These are phyloP conservation scores for Melinaea marsaeus DNA, from an alignment of 2,888 invertebrate genomes.

Conservation along the genomic window DNA sequence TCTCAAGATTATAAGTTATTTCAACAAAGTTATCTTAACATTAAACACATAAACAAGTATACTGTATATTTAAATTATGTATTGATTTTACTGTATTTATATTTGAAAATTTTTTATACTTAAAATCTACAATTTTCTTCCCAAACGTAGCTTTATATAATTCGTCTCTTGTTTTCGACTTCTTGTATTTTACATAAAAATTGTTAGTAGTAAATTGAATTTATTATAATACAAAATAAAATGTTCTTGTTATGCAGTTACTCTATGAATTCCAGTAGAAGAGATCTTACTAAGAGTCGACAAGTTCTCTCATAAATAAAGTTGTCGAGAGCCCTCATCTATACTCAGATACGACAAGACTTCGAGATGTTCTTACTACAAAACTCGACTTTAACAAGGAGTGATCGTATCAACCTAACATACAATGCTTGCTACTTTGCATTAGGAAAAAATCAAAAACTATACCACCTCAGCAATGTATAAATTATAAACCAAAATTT, in stretches of 20 bases:
- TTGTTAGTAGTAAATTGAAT: too few species aligned
- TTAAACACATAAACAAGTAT: not conserved
- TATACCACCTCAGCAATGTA: conserved; percentile 17
- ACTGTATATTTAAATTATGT: not conserved
- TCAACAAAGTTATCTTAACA: conserved; percentile 1
- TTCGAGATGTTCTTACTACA: conserved; percentile 30
- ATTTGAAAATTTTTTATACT: not conserved
- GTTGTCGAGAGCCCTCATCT: conserved; percentile 51
- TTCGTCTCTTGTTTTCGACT: too few species aligned
- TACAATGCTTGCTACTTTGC: conserved; percentile 17
- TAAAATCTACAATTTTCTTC: not conserved
- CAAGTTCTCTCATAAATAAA: conserved; percentile 63
- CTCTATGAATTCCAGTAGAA: conserved; percentile 24
- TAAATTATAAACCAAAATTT: not conserved
- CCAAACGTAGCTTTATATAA: too few species aligned
- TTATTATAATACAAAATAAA: conserved; percentile 8
- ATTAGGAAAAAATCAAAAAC: not conserved
- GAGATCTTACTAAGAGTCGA: conserved; percentile 33
- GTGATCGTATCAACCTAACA: not conserved
- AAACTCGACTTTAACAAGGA: conserved; percentile 35
- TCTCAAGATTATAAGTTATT: conserved; percentile 24
- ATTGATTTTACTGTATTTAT: not conserved
- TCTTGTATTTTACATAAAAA: too few species aligned
- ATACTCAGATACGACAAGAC: conserved; percentile 49
- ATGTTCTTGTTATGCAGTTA: conserved; percentile 16